These are phyloP conservation scores for Hipposideros larvatus DNA, from an alignment of 2,797 vertebrate species.

Conservation along the genomic window DNA sequence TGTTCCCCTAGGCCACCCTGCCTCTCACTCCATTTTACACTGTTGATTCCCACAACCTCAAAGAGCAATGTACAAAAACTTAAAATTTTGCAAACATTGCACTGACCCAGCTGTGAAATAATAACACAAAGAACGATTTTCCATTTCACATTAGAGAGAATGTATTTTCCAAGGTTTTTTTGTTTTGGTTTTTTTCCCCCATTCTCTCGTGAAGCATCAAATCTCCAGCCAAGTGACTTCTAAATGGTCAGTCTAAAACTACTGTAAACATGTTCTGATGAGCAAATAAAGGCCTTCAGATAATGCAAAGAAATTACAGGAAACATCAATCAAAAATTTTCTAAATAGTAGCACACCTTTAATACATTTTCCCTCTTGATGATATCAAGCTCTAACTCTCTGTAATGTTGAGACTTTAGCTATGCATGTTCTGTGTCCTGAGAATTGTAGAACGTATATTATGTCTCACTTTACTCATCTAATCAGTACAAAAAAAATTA, in stretches of 20 bases:
- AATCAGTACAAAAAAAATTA: conserved; percentile 43
- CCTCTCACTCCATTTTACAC: conserved; percentile 8
- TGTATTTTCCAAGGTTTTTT: conserved; percentile 53
- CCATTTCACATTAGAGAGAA: conserved; percentile 14
- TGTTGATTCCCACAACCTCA: conserved; percentile 11
- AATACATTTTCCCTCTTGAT: conserved; percentile 1
- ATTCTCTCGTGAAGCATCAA: conserved; percentile 27
- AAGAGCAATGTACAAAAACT: neutral
- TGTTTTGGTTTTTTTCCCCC: neutral
- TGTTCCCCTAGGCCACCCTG: neutral
- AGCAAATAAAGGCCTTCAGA: conserved; percentile 59
- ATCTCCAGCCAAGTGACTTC: conserved; percentile 30
- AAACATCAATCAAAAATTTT: conserved; percentile 62
- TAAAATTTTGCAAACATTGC: conserved; percentile 44
- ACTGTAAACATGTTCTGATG: conserved; percentile 11
- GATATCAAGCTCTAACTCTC: conserved; percentile 17
- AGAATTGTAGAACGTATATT: neutral
- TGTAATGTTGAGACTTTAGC: neutral
- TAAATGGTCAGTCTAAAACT: conserved; percentile 55
- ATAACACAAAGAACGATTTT: conserved; percentile 51
- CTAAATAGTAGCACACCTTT: conserved; percentile 47
- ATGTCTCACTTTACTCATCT: conserved; percentile 23
- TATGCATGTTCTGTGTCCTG: neutral
- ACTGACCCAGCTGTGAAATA: conserved; percentile 61
- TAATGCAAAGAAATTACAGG: conserved; percentile 57